Percentiles rank a stretch among this genome's conserved stretches.
Conservation (phyloP, 1,140 invertebrate genomes). For the Drosophila bocki region DNA sequence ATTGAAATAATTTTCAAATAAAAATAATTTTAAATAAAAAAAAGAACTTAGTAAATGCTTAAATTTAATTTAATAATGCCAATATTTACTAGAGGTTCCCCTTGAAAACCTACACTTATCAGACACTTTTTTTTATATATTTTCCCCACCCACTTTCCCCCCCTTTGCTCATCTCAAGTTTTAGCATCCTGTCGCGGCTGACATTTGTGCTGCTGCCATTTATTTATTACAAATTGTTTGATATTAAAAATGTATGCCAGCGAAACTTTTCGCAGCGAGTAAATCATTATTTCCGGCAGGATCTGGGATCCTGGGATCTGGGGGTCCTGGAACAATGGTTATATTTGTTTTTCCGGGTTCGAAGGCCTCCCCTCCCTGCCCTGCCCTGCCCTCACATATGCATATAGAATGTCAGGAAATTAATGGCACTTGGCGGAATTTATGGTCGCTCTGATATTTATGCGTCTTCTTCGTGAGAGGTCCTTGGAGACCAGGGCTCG, state of each 20-base stretch:
- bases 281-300: conserved; percentile 59
- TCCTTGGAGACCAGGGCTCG: conserved; percentile 34
- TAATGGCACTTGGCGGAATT: conserved; percentile 76
- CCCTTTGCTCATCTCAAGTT: background rate
- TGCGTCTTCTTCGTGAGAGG: conserved; percentile 35
- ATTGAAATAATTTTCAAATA: too few relatives aligned
- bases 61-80: too few relatives aligned
- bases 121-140: background rate
- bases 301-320: background rate
- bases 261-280: conserved; percentile 48
- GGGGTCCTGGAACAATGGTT: conserved; percentile 25
- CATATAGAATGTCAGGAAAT: conserved; percentile 76
- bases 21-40: too few relatives aligned
- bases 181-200: conserved; percentile 56
- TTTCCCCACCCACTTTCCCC: background rate
- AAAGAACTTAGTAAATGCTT: too few relatives aligned
- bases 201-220: conserved; percentile 72
- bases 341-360: conserved; percentile 9
- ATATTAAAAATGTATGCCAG: conserved; percentile 74
- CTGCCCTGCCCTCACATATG: conserved; percentile 25
- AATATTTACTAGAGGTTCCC: too few relatives aligned
- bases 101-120: background rate
- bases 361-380: too few relatives aligned
- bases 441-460: conserved; percentile 69
- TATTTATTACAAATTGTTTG: conserved; percentile 82